A percentile compares a stretch with the other conserved stretches of the same genome.
Evolutionary conservation across 2,888 invertebrate species (phyloP).

Genomic region (Panopea generosa): DNA sequence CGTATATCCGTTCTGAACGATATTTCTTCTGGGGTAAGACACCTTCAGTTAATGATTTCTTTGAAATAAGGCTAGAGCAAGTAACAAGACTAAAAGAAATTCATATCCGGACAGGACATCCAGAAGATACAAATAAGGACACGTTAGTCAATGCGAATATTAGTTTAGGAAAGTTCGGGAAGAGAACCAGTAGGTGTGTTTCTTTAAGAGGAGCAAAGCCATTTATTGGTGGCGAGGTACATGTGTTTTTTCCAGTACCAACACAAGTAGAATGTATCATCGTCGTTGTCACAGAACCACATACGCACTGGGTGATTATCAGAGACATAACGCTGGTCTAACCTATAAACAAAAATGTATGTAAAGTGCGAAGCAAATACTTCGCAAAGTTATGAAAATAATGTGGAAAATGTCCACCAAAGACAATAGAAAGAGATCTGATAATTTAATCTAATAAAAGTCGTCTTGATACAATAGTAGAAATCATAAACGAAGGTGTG

Average conservation of each 20-base stretch:
- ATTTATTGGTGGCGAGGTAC: not conserved
- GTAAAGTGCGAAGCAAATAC: no score
- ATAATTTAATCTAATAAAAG: no score
- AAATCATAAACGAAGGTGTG: no score
- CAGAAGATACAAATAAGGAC: not conserved
- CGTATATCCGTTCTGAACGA: constrained; percentile 1
- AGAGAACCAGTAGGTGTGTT: constrained; percentile 8
- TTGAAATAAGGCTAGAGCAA: constrained; percentile 20
- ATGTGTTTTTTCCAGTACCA: constrained; percentile 8
- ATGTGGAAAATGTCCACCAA: no score
- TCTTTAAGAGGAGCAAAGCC: not conserved
- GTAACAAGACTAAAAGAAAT: constrained; percentile 13
- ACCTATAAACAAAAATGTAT: not conserved
- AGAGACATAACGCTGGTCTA: constrained; percentile 11
- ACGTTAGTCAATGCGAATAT: not conserved
- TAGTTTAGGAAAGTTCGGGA: not conserved
- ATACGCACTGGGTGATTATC: constrained; percentile 27
- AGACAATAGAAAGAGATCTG: no score
- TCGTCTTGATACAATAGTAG: no score
- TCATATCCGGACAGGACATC: constrained; percentile 21
- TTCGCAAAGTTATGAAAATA: no score
- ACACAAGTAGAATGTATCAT: constrained; percentile 8
- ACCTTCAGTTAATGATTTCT: constrained; percentile 7
- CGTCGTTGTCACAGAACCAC: constrained; percentile 20
- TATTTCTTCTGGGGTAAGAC: constrained; percentile 29